Evolutionary conservation across 2,888 invertebrate genomes (phyloP), one percentile per base, ranked within the genome.

Genomic region (Philonicus albiceps): DNA sequence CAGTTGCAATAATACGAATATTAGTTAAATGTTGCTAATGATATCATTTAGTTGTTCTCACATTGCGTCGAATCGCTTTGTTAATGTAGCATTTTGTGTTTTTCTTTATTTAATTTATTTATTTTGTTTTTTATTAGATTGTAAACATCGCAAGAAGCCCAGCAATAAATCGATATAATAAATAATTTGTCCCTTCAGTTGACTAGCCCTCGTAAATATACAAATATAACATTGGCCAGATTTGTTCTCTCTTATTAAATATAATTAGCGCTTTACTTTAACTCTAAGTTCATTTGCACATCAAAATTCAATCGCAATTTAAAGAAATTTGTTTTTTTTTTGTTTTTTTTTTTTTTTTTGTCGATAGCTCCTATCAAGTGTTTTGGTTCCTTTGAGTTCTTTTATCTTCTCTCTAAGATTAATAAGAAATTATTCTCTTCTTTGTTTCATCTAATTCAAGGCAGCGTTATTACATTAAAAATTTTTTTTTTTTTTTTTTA

Each of bases 121-220:
- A 11, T 8, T 40, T 34, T 37, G 84, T 43, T 75, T 43, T 75
- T 34, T 22, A 86, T 84, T 55, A 88, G 87, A 88, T 88, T 88
- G 88, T 88, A 87, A 87, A 88, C 87, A 87, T 87, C 88, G 88
- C 88, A 87, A 88, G 80, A 88, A 88, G 88, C 88, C 86, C 87
- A 88, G 88, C 87, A 88, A 88, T 86, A 87, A 88, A 86, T 86
- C 64, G 53, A 5, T 78, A 55, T 86, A 27, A 55, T 64, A 37
- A 78, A 78, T 83, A 72, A 83, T 37, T 31, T 83, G 83, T 72
- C 30, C 49, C 34, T 43, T 64, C 31, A 13, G 31, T 49, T 30
- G n/a, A 53, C 49, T 80, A 31, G 34, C 72, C n/a, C 83, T 83
- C 55, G 40, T 64, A 22, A 83, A 83, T 83, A 83, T 83, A 72